Base-by-base conservation (phyloP, 2,797 vertebrate genomes). In the Danio jaintianensis region DNA sequence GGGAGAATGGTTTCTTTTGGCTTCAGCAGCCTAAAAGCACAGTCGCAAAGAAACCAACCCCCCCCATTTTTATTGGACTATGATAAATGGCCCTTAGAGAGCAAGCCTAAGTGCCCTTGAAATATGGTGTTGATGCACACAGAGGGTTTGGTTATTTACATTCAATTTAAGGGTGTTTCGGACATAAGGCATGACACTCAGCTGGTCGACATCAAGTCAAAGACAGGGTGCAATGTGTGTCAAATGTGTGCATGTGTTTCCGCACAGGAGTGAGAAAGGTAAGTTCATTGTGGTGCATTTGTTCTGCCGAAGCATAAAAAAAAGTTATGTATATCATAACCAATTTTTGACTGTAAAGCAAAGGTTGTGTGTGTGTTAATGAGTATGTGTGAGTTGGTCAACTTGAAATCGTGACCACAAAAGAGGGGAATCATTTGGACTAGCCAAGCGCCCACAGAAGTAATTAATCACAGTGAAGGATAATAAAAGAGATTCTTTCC, bases 111-210 rank as follows among this genome's bases (percentile, higher is more conserved):
- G 81, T 83, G 76, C 80, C 66, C 82, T 85, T 85, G 79, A 86
- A 84, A 83, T 84, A 85, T 69, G 74, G 76, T 84, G 84, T 84
- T 83, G 87, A 86, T 80, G 81, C 70, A 81, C 82, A 85, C 72
- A 56, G 50, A 83, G 66, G 73, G 79, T 71, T 78, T 78, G 74
- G 78, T 80, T 85, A 83, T 81, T 87, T 85, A 79, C 63, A 78
- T 77, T 70, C 62, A 79, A 77, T 84, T 81, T 80, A 29, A 84
- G 79, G 62, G 82, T 79, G 85, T 83, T 83, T 84, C 55, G 52
- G 82, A 87, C 86, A 77, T 75, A 81, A 85, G 83, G 80, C 85
- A 86, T 85, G 80, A 78, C 68, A 83, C 66, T 78, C 75, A 82
- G 77, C 61, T 85, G 81, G 56, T 75, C 15, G 50, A 74, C 48